These are phyloP conservation scores for Typhlichthys eigenmanni DNA, from an alignment of 2,797 vertebrate genomes.

Conservation along the genomic window DNA sequence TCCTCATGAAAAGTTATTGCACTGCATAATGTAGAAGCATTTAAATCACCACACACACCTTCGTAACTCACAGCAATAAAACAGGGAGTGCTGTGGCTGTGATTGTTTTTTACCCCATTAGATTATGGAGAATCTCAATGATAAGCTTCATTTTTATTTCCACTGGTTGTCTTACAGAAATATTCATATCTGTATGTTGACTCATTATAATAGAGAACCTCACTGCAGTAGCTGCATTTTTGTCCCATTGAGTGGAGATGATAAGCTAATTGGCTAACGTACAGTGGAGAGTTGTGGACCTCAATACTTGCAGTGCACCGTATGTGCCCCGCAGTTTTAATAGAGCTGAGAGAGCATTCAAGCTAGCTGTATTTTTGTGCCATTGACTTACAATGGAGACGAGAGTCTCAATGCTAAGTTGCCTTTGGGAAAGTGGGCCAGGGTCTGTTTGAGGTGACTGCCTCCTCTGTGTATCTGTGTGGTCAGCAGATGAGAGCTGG, in stretches of 20 bases:
- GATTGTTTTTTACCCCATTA: slow-evolving; percentile 5
- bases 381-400: not conserved
- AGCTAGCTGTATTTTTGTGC: too few species aligned
- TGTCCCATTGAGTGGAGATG: too few species aligned
- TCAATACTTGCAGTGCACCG: too few species aligned
- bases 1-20: slow-evolving; percentile 64
- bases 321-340: too few species aligned
- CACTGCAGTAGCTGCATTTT: too few species aligned
- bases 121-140: not conserved
- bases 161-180: too few species aligned
- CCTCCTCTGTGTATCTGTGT: slow-evolving; percentile 29
- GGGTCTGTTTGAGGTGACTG: slow-evolving; percentile 16
- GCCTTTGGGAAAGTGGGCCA: slow-evolving; percentile 61
- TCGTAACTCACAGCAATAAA: slow-evolving; percentile 59
- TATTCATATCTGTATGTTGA: too few species aligned
- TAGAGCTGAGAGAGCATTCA: too few species aligned
- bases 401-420: slow-evolving; percentile 16
- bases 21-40: slow-evolving; percentile 57
- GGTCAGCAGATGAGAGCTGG: slow-evolving; percentile 34
- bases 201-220: too few species aligned
- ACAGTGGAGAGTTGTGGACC: too few species aligned
- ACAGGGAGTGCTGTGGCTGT: slow-evolving; percentile 45
- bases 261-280: too few species aligned
- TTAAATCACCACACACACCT: slow-evolving; percentile 47
- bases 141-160: not conserved